Conservation (phyloP, 2,113 vertebrate species). For the Globicephala melas region DNA sequence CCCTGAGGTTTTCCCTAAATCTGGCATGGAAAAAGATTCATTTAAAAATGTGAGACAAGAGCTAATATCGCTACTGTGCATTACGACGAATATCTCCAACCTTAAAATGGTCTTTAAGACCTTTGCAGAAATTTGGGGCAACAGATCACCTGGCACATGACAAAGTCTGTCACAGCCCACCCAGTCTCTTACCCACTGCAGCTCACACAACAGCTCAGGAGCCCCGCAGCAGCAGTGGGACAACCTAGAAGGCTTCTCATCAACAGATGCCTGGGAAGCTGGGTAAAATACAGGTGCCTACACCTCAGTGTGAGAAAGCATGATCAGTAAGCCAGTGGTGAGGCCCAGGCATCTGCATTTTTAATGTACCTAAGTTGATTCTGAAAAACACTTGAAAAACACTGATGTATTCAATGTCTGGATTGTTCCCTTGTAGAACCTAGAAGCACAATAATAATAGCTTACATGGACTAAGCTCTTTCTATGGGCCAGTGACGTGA, state of each 20-base stretch:
- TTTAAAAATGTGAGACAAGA: neutral
- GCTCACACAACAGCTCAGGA: neutral
- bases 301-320: neutral
- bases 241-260: neutral
- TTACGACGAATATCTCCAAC: neutral
- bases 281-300: neutral
- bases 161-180: neutral
- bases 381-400: neutral
- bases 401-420: neutral
- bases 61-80: neutral
- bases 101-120: neutral
- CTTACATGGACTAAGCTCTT: neutral
- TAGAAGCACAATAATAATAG: neutral
- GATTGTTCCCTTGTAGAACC: neutral
- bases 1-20: neutral
- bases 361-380: neutral
- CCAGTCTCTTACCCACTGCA: neutral
- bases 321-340: neutral
- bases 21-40: neutral
- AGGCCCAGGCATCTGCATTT: neutral
- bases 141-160: neutral
- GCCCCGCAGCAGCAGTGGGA: fast-evolving
- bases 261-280: fast-evolving
- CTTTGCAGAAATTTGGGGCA: neutral
- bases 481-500: neutral